Percentiles rank a stretch among this genome's conserved stretches.
These are phyloP conservation scores for Dipodomys merriami DNA, from an alignment of 2,113 vertebrate species.

Conservation along the genomic window DNA sequence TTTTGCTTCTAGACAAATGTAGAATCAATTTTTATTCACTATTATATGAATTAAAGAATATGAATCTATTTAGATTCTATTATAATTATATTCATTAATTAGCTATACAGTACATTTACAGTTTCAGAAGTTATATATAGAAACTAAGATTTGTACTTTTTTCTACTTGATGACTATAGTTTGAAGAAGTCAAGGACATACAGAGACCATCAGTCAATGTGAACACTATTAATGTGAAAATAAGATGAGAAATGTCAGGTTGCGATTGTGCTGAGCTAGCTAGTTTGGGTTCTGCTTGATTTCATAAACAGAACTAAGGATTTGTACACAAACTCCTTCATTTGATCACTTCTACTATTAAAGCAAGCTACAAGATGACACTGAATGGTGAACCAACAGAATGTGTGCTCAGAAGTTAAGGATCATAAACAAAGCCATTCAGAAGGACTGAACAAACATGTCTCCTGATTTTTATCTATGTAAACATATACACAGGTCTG, in stretches of 20 bases:
- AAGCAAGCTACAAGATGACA: not conserved
- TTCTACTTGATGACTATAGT: not conserved
- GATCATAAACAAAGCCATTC: not conserved
- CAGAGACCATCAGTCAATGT: not conserved
- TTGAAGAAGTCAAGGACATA: not conserved
- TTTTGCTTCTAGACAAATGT: not conserved
- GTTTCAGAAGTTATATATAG: not conserved
- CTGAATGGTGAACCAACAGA: not conserved
- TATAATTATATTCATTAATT: not conserved
- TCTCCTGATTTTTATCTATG: not conserved
- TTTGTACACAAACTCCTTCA: conserved; percentile 54
- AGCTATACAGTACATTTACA: not conserved
- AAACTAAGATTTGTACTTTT: not conserved
- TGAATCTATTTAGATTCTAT: not conserved
- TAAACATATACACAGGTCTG: not conserved
- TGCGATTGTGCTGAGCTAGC: not conserved
- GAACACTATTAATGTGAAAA: conserved; percentile 63
- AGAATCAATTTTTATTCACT: not conserved
- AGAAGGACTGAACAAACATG: not conserved
- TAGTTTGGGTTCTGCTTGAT: conserved; percentile 65
- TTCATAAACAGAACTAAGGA: conserved; percentile 53
- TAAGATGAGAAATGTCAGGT: conserved; percentile 34
- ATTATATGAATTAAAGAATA: not conserved
- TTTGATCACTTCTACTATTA: conserved; percentile 52
- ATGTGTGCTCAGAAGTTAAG: conserved; percentile 8